phyloP scores from a whole-genome alignment of 2,113 vertebrate species.

The Pogonocichla stellata region DNA sequence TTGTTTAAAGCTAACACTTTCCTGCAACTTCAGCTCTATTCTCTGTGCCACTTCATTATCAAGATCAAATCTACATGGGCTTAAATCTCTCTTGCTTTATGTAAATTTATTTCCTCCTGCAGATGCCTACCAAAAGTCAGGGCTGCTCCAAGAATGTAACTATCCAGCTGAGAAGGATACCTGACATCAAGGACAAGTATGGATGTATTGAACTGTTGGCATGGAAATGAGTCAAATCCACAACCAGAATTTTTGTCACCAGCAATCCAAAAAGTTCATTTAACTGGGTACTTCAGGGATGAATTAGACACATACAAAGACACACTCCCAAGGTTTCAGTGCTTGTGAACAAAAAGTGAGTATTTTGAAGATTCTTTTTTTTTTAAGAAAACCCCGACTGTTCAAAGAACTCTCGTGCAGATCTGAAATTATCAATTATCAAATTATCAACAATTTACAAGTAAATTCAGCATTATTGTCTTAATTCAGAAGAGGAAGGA shows the following conservation, averaged over 20 bases:
- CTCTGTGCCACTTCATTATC: not conserved
- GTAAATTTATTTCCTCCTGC: not conserved
- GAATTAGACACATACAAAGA: not conserved
- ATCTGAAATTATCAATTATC: not conserved
- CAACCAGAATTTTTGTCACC: not conserved
- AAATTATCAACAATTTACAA: not conserved
- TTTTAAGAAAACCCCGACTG: not conserved
- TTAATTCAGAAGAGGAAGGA: not conserved
- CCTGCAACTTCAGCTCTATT: not conserved
- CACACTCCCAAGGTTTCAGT: not conserved
- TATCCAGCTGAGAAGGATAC: not conserved
- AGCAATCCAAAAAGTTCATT: not conserved
- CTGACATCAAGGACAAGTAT: not conserved
- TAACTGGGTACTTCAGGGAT: not conserved
- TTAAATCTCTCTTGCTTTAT: not conserved
- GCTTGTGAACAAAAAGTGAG: not conserved
- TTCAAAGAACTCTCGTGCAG: accelerated
- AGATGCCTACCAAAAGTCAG: not conserved
- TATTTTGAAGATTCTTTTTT: not conserved
- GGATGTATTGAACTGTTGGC: not conserved
- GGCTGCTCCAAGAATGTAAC: not conserved
- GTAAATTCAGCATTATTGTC: not conserved
- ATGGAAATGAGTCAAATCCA: not conserved
- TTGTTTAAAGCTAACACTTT: not conserved
- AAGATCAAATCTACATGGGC: not conserved